Evolutionary conservation across 2,797 vertebrate genomes (phyloP).

Genomic region (Streptopelia turtur): DNA sequence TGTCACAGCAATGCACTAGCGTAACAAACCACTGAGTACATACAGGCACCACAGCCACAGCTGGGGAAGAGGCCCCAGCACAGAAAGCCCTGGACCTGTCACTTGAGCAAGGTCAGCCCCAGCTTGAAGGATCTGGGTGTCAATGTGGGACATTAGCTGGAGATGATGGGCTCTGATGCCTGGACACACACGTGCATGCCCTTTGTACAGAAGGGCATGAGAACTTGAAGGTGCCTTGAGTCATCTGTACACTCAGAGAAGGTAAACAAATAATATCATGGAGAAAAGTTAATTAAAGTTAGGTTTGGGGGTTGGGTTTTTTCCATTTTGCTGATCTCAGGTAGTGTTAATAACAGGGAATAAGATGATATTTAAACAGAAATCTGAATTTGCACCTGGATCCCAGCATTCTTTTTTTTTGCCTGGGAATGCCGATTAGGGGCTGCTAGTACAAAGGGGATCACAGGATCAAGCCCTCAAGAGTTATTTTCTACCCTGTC

Average conservation of each 20-base stretch:
- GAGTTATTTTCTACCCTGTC: neutral
- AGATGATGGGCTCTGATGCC: neutral
- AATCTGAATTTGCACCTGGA: neutral
- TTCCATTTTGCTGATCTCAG: conserved; percentile 14
- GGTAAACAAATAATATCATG: neutral
- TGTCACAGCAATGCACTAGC: conserved; percentile 17
- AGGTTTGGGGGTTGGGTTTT: neutral
- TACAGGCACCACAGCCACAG: neutral
- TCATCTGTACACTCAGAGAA: neutral
- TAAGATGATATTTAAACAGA: neutral
- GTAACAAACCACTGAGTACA: conserved; percentile 17
- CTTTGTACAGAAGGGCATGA: neutral
- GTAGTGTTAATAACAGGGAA: neutral
- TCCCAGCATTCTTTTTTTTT: neutral
- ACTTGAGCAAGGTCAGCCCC: neutral
- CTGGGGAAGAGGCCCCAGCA: conserved; percentile 4
- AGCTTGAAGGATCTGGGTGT: neutral
- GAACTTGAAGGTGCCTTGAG: neutral
- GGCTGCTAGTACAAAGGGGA: neutral
- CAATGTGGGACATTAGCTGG: neutral
- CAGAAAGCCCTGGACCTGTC: neutral
- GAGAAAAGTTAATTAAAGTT: conserved; percentile 3
- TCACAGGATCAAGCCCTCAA: neutral
- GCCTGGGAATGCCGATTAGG: neutral
- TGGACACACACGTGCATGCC: rapidly evolving